phyloP scores from a whole-genome alignment of 1,140 invertebrate species.

The Euschistus heros region DNA sequence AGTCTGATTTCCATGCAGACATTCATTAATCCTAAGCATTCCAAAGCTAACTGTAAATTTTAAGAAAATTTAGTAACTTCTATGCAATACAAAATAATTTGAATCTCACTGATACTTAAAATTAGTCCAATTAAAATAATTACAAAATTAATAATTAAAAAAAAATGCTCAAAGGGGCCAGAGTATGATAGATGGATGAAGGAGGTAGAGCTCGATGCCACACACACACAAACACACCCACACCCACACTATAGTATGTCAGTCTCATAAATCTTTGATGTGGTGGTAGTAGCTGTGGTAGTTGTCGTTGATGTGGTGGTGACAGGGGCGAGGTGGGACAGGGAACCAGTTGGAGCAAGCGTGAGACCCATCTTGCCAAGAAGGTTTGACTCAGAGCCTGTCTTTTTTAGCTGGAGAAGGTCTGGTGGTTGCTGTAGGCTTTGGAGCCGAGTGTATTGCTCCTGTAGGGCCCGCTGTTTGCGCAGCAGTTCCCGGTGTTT shows the following conservation, averaged over 20 bases:
- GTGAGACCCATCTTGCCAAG: slow-evolving; percentile 69
- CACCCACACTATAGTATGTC: slow-evolving; percentile 22
- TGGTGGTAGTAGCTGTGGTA: slow-evolving; percentile 12
- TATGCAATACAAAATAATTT: no score
- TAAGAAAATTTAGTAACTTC: no score
- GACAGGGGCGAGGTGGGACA: slow-evolving; percentile 41
- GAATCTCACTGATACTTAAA: not conserved
- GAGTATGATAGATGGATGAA: not conserved
- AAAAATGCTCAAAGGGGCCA: slow-evolving; percentile 8
- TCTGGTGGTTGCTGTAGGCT: slow-evolving; percentile 60
- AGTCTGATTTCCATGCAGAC: no score
- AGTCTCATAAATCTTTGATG: slow-evolving; percentile 25
- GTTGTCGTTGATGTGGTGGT: slow-evolving; percentile 14
- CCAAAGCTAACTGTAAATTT: no score
- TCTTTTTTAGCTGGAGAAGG: slow-evolving; percentile 64
- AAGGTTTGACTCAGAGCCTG: slow-evolving; percentile 78
- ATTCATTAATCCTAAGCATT: no score
- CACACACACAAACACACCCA: not conserved
- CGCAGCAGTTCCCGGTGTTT: slow-evolving; percentile 74
- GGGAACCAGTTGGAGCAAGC: slow-evolving; percentile 46
- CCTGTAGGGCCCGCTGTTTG: slow-evolving; percentile 75
- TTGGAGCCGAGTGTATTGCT: slow-evolving; percentile 76
- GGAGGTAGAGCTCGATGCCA: not conserved
- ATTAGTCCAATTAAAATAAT: not conserved
- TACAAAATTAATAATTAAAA: not conserved